Evolutionary conservation across 1,140 invertebrate genomes (phyloP).

Genomic region (Brachionus manjavacas): DNA sequence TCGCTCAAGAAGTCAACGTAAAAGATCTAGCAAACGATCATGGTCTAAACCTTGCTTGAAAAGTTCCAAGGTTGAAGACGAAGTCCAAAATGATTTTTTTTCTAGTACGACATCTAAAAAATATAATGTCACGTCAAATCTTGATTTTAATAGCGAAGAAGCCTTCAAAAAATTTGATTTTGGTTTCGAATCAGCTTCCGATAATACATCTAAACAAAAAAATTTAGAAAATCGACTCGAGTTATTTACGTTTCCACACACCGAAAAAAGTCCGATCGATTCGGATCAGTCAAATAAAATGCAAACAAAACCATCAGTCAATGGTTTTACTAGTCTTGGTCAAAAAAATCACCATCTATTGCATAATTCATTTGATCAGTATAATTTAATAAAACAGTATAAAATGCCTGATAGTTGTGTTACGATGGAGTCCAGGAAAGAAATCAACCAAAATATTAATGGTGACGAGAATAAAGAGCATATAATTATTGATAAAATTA

Average conservation of each 20-base stretch:
- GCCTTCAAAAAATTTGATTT: no score
- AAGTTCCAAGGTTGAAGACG: no score
- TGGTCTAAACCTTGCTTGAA: not conserved
- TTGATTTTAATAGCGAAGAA: no score
- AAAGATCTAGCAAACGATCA: not conserved
- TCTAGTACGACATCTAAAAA: no score
- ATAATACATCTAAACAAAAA: not conserved
- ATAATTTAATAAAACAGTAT: not conserved
- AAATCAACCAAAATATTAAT: not conserved
- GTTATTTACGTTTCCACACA: not conserved
- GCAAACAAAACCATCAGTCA: not conserved
- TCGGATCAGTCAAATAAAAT: not conserved
- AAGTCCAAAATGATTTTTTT: no score
- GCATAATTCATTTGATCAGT: not conserved
- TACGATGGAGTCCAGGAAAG: not conserved
- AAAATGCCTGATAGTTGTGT: not conserved
- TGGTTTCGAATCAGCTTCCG: not conserved
- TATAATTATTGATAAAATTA: not conserved
- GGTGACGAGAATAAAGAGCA: not conserved
- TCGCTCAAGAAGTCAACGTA: not conserved
- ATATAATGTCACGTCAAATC: no score
- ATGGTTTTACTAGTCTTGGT: not conserved
- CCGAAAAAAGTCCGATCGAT: not conserved
- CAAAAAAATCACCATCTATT: not conserved
- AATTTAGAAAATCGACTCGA: slow-evolving; percentile 4